Evolutionary conservation across 2,113 vertebrate genomes (phyloP).

Genomic region (Dendrocopos noguchii): DNA sequence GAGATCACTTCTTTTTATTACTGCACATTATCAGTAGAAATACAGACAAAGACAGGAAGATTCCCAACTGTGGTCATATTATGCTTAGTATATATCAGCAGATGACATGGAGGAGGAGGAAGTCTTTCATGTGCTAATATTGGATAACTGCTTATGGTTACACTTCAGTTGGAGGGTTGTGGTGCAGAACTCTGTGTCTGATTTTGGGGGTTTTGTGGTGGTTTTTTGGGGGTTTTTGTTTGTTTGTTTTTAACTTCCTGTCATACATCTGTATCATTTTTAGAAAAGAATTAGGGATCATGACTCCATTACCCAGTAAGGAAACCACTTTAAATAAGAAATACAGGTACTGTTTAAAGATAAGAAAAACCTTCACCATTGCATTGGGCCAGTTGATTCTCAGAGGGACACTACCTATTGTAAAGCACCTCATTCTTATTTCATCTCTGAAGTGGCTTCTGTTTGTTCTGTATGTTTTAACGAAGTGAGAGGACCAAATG

Average conservation of each 20-base stretch:
- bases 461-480: not conserved
- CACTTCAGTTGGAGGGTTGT: not conserved
- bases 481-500: conserved; percentile 62
- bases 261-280: not conserved
- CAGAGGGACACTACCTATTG: not conserved
- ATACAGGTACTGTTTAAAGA: not conserved
- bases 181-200: not conserved
- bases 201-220: not conserved
- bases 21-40: not conserved
- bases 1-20: conserved; percentile 4
- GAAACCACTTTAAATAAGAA: not conserved
- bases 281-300: not conserved
- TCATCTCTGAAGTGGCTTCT: not conserved
- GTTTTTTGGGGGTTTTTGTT: too few species aligned
- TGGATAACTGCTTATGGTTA: not conserved
- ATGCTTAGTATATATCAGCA: not conserved
- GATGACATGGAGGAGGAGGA: not conserved
- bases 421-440: not conserved
- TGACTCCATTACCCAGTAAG: not conserved
- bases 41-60: not conserved
- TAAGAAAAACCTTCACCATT: not conserved
- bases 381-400: not conserved
- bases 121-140: not conserved
- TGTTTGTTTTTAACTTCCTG: not conserved
- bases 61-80: not conserved